Conservation (phyloP, 2,888 invertebrate species). For the Papilio elwesi region DNA sequence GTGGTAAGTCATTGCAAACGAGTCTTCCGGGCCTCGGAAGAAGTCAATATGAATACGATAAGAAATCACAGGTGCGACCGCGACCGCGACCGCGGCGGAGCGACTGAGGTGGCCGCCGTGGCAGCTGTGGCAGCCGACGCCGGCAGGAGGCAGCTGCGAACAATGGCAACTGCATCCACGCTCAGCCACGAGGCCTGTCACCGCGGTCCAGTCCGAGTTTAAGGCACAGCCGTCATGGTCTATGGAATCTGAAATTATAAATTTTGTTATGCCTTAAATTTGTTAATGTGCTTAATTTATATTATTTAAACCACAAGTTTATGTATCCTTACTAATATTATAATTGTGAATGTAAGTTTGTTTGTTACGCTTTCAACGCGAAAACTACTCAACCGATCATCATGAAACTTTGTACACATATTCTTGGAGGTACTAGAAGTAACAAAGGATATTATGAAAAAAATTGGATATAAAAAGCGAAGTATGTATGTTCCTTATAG, state of each 20-base stretch:
- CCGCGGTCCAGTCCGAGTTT: constrained; percentile 52
- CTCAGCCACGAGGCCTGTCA: constrained; percentile 53
- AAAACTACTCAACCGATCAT: too few relatives aligned
- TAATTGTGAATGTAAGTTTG: too few relatives aligned
- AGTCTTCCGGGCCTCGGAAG: constrained; percentile 64
- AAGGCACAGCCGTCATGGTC: constrained; percentile 82
- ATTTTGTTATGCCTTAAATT: neutral
- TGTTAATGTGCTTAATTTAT: neutral
- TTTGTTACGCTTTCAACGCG: too few relatives aligned
- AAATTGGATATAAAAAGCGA: too few relatives aligned
- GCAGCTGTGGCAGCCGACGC: constrained; percentile 36
- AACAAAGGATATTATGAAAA: too few relatives aligned
- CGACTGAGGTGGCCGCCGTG: neutral
- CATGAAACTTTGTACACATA: too few relatives aligned
- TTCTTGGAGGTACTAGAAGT: too few relatives aligned
- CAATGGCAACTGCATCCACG: constrained; percentile 43
- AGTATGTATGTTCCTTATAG: too few relatives aligned
- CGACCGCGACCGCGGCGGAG: constrained; percentile 38
- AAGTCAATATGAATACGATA: constrained; percentile 66
- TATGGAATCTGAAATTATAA: constrained; percentile 72
- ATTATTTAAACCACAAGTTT: too few relatives aligned
- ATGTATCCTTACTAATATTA: too few relatives aligned
- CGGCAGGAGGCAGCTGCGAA: constrained; percentile 43
- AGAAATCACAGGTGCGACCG: constrained; percentile 64
- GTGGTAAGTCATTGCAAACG: constrained; percentile 66